Evolutionary conservation across 1,140 invertebrate species (phyloP).

Genomic region (Drosophila pectinifera): DNA sequence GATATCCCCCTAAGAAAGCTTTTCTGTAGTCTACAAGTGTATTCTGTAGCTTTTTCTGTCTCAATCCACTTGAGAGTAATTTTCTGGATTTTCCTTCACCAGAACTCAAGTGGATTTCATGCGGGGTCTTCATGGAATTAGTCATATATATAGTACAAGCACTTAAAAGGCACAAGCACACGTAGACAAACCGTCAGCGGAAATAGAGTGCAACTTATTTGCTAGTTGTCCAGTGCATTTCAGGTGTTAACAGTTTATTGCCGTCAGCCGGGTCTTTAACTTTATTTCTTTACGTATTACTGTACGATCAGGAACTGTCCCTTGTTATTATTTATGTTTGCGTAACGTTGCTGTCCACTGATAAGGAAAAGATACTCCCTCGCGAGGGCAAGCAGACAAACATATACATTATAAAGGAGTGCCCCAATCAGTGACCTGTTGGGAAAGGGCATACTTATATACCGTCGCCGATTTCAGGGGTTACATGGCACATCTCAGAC

Average conservation of each 20-base stretch:
- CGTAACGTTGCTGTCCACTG: neutral
- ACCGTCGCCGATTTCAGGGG: neutral
- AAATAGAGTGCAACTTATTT: constrained; percentile 15
- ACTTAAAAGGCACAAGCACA: constrained; percentile 16
- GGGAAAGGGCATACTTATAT: constrained; percentile 21
- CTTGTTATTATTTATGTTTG: constrained; percentile 12
- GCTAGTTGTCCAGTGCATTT: neutral
- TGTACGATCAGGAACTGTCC: neutral
- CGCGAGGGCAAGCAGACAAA: constrained; percentile 10
- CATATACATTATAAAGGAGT: neutral
- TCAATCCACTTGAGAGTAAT: constrained; percentile 25
- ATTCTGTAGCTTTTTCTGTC: constrained; percentile 5
- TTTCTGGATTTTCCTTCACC: constrained; percentile 14
- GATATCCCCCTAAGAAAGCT: neutral
- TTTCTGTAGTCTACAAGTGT: constrained; percentile 5
- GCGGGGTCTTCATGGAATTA: too few relatives aligned
- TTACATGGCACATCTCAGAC: neutral
- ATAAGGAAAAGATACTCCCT: neutral
- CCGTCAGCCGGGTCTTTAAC: neutral
- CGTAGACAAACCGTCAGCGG: constrained; percentile 18
- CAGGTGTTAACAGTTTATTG: constrained; percentile 13
- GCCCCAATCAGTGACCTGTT: constrained; percentile 8
- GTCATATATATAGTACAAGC: constrained; percentile 20
- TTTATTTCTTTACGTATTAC: neutral
- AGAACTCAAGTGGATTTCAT: constrained; percentile 1